Base-by-base conservation (phyloP, 2,113 vertebrate species). In the Prionailurus viverrinus region DNA sequence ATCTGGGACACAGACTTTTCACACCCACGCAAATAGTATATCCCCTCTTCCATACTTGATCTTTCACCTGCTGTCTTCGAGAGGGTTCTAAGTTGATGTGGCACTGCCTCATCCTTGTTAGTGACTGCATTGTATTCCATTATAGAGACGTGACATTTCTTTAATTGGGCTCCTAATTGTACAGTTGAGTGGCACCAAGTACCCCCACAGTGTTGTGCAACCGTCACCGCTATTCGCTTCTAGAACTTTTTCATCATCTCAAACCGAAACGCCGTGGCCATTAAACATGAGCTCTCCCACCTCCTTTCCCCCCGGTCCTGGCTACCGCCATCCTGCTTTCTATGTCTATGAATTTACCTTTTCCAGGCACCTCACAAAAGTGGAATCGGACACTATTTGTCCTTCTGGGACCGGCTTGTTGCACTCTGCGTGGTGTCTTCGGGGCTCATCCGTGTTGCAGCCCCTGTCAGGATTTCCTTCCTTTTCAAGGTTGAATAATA, bases 201-300 rank as follows among this genome's bases (percentile, higher is more conserved):
- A 10, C 7, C 19, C 31, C 41, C 58, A 23, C 3, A 6, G 0
- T 15, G 18, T 31, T 14, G 33, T 4, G 21, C 21, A 1, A 1
- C 25, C 33, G 7, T 73, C 71, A 94, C n/a, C 3, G 0, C 65
- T 58, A 0, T 87, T 41, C 0, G 1, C 58, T 53, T 81, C 45
- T 10, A 33, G 65, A 55, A 80, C 55, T 19, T 36, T 66, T 41
- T 45, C n/a, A 23, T 61, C 21, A 3, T 36, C 25, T 21, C 55
- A 51, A 5, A 31, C 53, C 39, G 53, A 82, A 87, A 39, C 76
- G 25, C n/a, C 68, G 2, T 36, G 23, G 13, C 39, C 3, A 0
- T 13, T 48, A 33, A 31, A 63, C 7, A 31, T 0, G 25, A 13
- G n/a, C 21, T 41, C 41, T 76, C 41, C 41, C 2, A 14, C n/a